Conservation (phyloP, 2,113 vertebrate species). For the Mus spicilegus region DNA sequence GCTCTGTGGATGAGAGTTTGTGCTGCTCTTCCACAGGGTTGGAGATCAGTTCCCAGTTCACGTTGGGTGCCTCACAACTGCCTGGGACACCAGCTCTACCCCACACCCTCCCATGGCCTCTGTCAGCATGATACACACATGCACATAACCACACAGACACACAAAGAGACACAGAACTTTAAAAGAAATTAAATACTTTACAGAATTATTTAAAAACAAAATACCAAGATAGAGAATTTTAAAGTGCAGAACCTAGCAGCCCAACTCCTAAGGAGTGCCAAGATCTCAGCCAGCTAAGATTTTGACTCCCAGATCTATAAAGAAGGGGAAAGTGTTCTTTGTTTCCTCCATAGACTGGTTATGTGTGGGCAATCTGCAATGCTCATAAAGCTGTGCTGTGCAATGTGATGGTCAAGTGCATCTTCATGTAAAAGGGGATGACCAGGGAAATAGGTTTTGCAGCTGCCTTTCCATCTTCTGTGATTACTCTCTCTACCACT, state of each 20-base stretch:
- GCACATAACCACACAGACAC: neutral
- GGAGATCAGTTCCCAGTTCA: neutral
- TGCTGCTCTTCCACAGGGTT: neutral
- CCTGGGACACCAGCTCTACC: neutral
- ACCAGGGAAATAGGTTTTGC: neutral
- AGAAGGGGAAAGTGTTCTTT: neutral
- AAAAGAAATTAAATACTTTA: neutral
- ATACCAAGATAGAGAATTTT: neutral
- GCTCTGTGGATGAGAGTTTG: neutral
- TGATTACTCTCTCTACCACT: neutral
- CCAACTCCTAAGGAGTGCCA: neutral
- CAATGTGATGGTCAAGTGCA: constrained; percentile 24
- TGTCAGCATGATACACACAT: neutral
- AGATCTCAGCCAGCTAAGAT: neutral
- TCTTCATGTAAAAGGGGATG: constrained; percentile 6
- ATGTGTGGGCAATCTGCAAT: constrained; percentile 23
- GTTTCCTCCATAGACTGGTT: neutral
- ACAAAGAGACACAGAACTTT: neutral
- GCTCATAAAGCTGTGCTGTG: neutral
- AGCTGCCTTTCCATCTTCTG: neutral
- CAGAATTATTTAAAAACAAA: neutral
- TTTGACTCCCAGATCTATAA: neutral
- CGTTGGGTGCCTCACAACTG: too few species aligned
- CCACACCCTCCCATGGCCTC: neutral
- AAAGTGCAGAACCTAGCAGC: neutral